These are phyloP conservation scores for Mantis religiosa DNA, from an alignment of 2,888 invertebrate species.

Conservation along the genomic window DNA sequence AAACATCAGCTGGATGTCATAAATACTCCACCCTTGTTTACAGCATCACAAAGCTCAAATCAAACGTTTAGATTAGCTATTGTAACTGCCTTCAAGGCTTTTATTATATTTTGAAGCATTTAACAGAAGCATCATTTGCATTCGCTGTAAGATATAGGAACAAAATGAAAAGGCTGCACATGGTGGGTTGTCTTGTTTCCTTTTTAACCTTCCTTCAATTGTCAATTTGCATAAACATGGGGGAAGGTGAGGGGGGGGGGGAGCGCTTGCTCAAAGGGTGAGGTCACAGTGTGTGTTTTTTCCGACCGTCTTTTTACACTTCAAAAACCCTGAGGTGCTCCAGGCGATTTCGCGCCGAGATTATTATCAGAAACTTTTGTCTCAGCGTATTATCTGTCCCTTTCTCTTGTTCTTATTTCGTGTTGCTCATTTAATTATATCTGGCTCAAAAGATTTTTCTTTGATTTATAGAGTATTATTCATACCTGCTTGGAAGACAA, in stretches of 20 bases:
- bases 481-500: too few relatives aligned
- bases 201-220: neutral
- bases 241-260: neutral
- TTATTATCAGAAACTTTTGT: neutral
- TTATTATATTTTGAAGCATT: neutral
- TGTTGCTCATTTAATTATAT: too few relatives aligned
- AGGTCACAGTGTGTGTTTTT: neutral
- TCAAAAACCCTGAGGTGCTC: neutral
- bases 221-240: neutral
- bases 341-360: neutral
- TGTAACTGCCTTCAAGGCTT: neutral
- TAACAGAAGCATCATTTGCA: neutral
- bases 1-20: neutral
- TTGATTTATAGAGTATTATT: too few relatives aligned
- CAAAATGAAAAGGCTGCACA: neutral
- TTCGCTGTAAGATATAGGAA: neutral
- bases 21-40: neutral
- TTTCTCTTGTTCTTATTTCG: too few relatives aligned
- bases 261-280: neutral
- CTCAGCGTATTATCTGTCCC: too few relatives aligned
- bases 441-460: too few relatives aligned
- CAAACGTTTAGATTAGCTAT: neutral
- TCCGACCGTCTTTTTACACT: neutral
- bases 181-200: neutral
- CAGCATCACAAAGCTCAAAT: neutral